Base-by-base conservation (phyloP, 2,797 vertebrate species). In the Rhyacichthys aspro region DNA sequence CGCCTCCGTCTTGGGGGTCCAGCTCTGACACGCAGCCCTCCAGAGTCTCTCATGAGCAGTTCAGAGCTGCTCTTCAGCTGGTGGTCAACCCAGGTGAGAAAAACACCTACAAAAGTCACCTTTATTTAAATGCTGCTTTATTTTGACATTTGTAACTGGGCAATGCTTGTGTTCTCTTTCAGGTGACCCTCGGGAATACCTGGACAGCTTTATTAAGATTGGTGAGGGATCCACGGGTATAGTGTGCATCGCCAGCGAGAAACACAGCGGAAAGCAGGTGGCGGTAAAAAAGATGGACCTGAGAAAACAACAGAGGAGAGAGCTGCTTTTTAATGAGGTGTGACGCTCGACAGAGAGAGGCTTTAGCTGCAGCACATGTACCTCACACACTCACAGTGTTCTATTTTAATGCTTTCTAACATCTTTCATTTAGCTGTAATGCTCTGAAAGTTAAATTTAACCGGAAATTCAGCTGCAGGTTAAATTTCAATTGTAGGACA, bases 231-330 rank as follows among this genome's bases (percentile, higher is more conserved):
- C 98, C 54, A 99, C 98, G 0, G 98, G 98, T 3, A 98, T 99
- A 0, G 98, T 99, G 54, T 99, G 97, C 91, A 98, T 99, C 1
- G 97, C 96, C 76, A 98, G 95, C 0, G 96, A 99, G 88, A 98
- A 96, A 83, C 96, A 97, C 91, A 98, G 95, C 0, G 98, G 98
- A 28, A 98, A 97, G 82, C 98, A 98, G 88, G 98, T 99, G 0
- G 98, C 97, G 0, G 98, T 99, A 70, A 99, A 99, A 92, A 98
- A 98, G 89, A 99, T 99, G 98, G 96, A 99, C 88, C 95, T 99
- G 70, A 92, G 96, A 67, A 98, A 98, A 70, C 97, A 99, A 74
- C 97, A 99, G 86, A 91, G 97, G 45, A 90, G 97, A 61, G 98
- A 99, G 75, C 93, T 99, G 78, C 98, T 99, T 67, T 99, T 99